Evolutionary conservation across 2,888 invertebrate genomes (phyloP), one percentile per base, ranked within the genome.

Genomic region (Hecatera dysodea): DNA sequence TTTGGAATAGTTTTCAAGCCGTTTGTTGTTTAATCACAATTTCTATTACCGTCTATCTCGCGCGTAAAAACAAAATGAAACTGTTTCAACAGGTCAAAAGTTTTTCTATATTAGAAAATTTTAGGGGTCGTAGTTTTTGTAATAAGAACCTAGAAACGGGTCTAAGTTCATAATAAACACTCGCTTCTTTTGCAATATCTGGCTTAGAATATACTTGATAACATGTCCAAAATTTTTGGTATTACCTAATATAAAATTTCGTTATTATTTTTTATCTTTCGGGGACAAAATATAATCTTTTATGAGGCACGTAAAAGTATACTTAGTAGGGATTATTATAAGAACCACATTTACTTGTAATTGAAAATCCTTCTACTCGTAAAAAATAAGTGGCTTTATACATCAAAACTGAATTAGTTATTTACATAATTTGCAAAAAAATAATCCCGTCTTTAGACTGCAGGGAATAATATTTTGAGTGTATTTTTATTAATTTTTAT

Each of bases 301-400:
- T 75, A 55, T 42, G 29, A 42, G 33, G 12, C 33, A 22, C 46
- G 29, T 56, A 52, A 73, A 73, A 33, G 1, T 17, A 27, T 22
- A 29, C 39, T 39, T 64, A 44, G 22, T 12, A 8, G 4, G 33
- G 42, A 75, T 66, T 66, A 56, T 22, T 56, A 15, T 4, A 6
- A 50, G 27, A 46, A 48, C 39, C 3, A 2, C 8, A 11, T 75
- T 55, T 42, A 19, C 55, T 46, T 39, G 12, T 17, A 27, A 56
- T 33, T 75, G 67, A 36, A 17, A 56, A 55, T 8, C 19, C 0
- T 2, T 2, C 15, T 39, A 5, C 15, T 5, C 15, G 17, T 19
- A 8, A 27, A 27, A 19, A 19, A n/a, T 9, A 19, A 44, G 3
- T 39, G 15, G 0, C n/a, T 22, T 12, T 52, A 1, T 19, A 17